Evolutionary conservation across 2,888 invertebrate genomes (phyloP), one percentile per base, ranked within the genome.

Genomic region (Leptodirus hochenwartii): DNA sequence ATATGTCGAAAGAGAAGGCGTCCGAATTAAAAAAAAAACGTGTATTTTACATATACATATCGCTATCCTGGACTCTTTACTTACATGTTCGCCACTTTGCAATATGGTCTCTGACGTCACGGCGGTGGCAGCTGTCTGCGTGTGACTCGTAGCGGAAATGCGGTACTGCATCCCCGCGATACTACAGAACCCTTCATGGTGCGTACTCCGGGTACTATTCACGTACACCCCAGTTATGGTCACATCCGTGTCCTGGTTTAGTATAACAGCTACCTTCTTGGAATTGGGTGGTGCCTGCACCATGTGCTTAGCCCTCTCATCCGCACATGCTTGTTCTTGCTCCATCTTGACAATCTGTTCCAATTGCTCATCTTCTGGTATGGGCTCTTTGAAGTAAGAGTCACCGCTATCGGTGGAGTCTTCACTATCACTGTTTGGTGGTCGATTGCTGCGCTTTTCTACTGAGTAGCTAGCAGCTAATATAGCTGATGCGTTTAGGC

Each of bases 401-500:
- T 47, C 41, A 41, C 64, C 60, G 34, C 46, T 39, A 40, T 64
- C 62, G 37, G 63, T 58, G 25, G 62, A 58, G 49, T 65, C 59
- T 38, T 49, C 38, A 45, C 53, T n/a, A 63, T 66, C 22, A 62
- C 64, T 27, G 38, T 49, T 38, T 45, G 52, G 10, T 63, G 65
- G 17, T 61, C 63, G 26, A 31, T 64, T 65, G 41, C 63, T 63
- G 16, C 58, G 53, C 47, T 74, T 81, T 50, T 84, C 82, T 23
- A 60, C 57, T 2, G 66, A 66, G 45, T 87, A 87, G 39, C 82
- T 84, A 12, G 87, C 87, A 1, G 85, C 84, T 39, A 88, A 62
- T 44, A 88, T 87, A 12, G 88, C 88, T 17, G 80, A 77, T 9
- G 88, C 88, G 52, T 88, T 88, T 16, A 88, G 58, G 49, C 84